Conservation (phyloP, 2,113 vertebrate species). For the Microcebus ravelobensis region DNA sequence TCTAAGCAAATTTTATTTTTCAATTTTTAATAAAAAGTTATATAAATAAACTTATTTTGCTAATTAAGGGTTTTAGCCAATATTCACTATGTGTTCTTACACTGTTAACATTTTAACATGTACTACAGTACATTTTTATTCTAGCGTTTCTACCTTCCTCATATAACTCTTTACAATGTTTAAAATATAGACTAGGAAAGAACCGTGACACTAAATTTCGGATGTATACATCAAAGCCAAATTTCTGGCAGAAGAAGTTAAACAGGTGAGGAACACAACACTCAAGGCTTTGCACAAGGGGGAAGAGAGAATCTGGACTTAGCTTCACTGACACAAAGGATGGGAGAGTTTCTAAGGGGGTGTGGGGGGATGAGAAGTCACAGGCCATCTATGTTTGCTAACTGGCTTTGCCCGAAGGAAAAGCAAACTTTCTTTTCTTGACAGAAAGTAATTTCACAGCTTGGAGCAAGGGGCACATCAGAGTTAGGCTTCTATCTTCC, state of each 20-base stretch:
- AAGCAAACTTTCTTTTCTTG: neutral
- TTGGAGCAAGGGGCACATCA: neutral
- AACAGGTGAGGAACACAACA: neutral
- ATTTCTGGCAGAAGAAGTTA: neutral
- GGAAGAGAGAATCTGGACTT: neutral
- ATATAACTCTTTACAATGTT: neutral
- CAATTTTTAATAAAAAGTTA: neutral
- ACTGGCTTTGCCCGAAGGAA: neutral
- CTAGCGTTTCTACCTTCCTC: neutral
- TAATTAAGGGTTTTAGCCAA: neutral
- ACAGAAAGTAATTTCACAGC: neutral
- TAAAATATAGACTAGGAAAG: neutral
- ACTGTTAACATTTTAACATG: neutral
- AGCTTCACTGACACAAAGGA: neutral
- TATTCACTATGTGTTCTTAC: neutral
- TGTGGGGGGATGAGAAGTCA: neutral
- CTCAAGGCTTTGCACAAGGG: neutral
- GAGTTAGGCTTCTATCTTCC: neutral
- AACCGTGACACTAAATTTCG: neutral
- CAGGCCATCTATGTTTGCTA: neutral
- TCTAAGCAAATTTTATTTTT: neutral
- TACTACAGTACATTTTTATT: neutral
- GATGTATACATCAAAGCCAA: neutral
- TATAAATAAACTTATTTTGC: neutral
- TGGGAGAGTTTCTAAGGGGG: neutral